Base-by-base conservation (phyloP, 92 coral and sea anemone species). In the Blastomussa wellsi region DNA sequence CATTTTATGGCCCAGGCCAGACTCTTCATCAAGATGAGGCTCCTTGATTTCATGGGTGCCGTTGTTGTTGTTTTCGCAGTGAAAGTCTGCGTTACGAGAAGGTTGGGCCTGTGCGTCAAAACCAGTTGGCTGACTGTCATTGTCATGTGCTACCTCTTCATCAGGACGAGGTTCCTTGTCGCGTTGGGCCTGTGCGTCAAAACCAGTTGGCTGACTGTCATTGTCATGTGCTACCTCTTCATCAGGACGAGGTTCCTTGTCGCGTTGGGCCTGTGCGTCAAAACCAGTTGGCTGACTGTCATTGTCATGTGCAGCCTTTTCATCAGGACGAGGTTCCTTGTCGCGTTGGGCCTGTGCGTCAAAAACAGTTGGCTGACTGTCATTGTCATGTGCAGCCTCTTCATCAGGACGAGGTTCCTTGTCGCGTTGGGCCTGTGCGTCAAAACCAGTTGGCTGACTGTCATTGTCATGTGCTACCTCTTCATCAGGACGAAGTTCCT, bases 21-120 rank as follows among this genome's bases (percentile, higher is more conserved):
- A 60, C 62, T 73, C 74, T 32, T 59, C 79, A 59, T 72, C 72
- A 12, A 35, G 59, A 82, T 39, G 71, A 26, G 78, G 86, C 10
- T 38, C 48, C 11, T 29, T 22, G 22, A 69, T 35, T 31, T 11
- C 7, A 24, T 22, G 33, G 10, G 11, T 0, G 64, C 5, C 44
- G n/a, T 39, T 38, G 47, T 65, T 16, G 9, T 57, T 57, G 65
- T 67, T 33, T 66, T 48, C n/a, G 15, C 37, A 4, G 16, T 47
- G 39, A 38, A 22, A 41, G 9, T 41, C 57, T 8, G 5, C 15
- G 28, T n/a, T 22, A 37, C 17, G 0, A 57, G 38, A 28, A 28
- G 48, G 47, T 13, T 14, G 19, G 28, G 51, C 20, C 35, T 78
- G 48, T 51, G 8, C 62, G 22, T 37, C 22, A 36, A 47, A 36